phyloP scores from a whole-genome alignment of 1,140 invertebrate species.

The Drosophila suzukii region DNA sequence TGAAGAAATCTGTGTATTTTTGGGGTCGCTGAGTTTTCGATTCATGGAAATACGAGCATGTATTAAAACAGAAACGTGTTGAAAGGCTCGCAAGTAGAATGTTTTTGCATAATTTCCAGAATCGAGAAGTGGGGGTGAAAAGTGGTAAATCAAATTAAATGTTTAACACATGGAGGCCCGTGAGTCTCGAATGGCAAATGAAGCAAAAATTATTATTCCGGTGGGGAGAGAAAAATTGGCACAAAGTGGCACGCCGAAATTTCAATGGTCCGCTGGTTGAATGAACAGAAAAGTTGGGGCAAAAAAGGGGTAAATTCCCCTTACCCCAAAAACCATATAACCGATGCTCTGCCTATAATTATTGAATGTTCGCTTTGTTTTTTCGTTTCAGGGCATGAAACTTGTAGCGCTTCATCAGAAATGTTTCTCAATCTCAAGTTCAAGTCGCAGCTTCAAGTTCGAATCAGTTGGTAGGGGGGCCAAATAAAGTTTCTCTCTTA shows the following conservation, averaged over 20 bases:
- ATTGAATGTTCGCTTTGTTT: slow-evolving; percentile 35
- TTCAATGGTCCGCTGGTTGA: slow-evolving; percentile 60
- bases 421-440: slow-evolving; percentile 52
- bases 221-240: slow-evolving; percentile 41
- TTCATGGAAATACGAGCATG: slow-evolving; percentile 30
- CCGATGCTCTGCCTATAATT: slow-evolving; percentile 57
- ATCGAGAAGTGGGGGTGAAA: slow-evolving; percentile 16
- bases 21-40: slow-evolving; percentile 17
- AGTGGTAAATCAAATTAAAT: slow-evolving; percentile 75
- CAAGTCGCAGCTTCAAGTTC: slow-evolving; percentile 52
- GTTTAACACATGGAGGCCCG: slow-evolving; percentile 70
- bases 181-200: slow-evolving; percentile 24
- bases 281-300: slow-evolving; percentile 37
- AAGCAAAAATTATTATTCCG: slow-evolving; percentile 51
- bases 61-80: slow-evolving; percentile 54
- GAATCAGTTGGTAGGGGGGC: slow-evolving; percentile 4
- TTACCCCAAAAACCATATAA: slow-evolving; percentile 4
- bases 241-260: slow-evolving; percentile 58
- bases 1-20: slow-evolving; percentile 10
- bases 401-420: slow-evolving; percentile 63
- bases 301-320: not conserved
- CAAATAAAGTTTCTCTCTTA: slow-evolving; percentile 42
- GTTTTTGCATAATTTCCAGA: slow-evolving; percentile 61
- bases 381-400: slow-evolving; percentile 50
- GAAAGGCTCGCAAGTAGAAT: slow-evolving; percentile 58